Percentiles rank a stretch among this genome's conserved stretches.
Evolutionary conservation across 2,888 invertebrate species (phyloP).

Genomic region (Artemia sp.): DNA sequence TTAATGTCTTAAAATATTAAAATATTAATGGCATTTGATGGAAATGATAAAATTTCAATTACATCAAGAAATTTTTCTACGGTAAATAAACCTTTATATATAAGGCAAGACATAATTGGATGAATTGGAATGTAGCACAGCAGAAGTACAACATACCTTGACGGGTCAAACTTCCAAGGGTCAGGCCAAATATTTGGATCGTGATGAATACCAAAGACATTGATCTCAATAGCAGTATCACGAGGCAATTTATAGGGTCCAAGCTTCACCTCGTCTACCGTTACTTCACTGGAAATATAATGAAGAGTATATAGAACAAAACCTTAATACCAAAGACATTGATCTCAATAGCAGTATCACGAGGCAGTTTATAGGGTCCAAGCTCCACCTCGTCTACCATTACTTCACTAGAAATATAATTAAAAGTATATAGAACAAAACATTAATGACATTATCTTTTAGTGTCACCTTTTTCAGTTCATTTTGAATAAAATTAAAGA

Average conservation of each 20-base stretch:
- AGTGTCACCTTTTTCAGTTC: too few species aligned
- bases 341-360: conserved; percentile 20
- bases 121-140: too few species aligned
- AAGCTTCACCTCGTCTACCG: conserved; percentile 23
- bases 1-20: too few species aligned
- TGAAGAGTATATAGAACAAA: too few species aligned
- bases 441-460: too few species aligned
- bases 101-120: too few species aligned
- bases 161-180: conserved; percentile 21
- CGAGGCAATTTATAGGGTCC: conserved; percentile 25
- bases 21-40: too few species aligned
- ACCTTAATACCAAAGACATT: conserved; percentile 19
- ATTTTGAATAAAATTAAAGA: too few species aligned
- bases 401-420: conserved; percentile 23
- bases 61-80: too few species aligned
- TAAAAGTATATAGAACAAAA: too few species aligned
- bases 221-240: conserved; percentile 20
- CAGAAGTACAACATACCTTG: conserved; percentile 16
- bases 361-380: conserved; percentile 25
- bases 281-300: conserved; percentile 23
- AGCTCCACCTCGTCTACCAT: conserved; percentile 23
- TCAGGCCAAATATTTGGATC: conserved; percentile 22
- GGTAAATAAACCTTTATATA: too few species aligned
- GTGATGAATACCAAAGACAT: conserved; percentile 22
- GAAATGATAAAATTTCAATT: too few species aligned